Conservation (phyloP, 2,797 vertebrate genomes). For the Babyrousa celebensis region DNA sequence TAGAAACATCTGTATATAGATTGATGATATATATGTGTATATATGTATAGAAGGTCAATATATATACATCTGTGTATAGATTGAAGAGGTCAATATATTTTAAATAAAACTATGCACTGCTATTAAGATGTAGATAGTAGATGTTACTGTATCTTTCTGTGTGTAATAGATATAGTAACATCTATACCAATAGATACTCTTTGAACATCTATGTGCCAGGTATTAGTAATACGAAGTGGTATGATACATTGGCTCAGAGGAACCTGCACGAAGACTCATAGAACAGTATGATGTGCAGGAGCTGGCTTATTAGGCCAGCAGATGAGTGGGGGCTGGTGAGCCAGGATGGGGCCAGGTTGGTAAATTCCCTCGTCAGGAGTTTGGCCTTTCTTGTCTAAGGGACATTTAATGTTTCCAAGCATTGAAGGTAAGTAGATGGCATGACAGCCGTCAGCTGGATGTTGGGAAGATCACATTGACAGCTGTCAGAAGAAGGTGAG, state of each 20-base stretch:
- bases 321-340: neutral
- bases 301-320: neutral
- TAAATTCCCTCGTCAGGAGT: neutral
- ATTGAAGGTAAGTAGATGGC: neutral
- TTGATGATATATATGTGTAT: neutral
- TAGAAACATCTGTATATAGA: neutral
- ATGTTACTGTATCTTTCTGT: neutral
- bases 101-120: neutral
- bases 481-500: conserved; percentile 14
- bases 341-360: neutral
- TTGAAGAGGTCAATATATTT: conserved; percentile 25
- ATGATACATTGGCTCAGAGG: neutral
- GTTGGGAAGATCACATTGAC: neutral
- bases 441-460: neutral
- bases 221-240: neutral
- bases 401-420: neutral
- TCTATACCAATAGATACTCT: neutral
- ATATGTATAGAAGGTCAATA: neutral
- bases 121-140: neutral
- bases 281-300: neutral
- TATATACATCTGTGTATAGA: neutral
- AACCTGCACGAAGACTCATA: neutral
- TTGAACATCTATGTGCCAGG: neutral
- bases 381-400: conserved; percentile 23
- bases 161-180: neutral